These are phyloP conservation scores for Pelusios castaneus DNA, from an alignment of 2,113 vertebrate genomes.

Conservation along the genomic window DNA sequence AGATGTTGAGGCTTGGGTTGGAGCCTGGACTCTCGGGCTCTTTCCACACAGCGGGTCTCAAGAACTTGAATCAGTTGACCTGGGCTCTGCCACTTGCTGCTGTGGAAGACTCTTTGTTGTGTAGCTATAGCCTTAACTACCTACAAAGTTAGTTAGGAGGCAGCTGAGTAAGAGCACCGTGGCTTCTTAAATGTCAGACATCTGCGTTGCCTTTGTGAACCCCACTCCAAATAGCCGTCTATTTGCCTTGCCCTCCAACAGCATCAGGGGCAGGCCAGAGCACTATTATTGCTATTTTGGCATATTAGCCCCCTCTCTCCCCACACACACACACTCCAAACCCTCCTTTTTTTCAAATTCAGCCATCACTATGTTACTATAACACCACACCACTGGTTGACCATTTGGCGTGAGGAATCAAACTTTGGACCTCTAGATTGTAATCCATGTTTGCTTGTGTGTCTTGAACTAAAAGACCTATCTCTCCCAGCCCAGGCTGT, in stretches of 20 bases:
- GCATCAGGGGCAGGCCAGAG: neutral
- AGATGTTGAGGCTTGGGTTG: neutral
- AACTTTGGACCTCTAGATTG: neutral
- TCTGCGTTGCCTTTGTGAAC: neutral
- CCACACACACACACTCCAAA: neutral
- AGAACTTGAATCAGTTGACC: too few species aligned
- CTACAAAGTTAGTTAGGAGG: neutral
- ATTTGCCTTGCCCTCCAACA: neutral
- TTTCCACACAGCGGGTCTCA: too few species aligned
- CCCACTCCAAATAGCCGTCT: neutral
- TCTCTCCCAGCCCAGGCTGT: neutral
- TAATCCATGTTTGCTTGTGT: neutral
- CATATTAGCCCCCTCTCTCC: neutral
- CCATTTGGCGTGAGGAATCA: neutral
- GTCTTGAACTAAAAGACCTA: neutral
- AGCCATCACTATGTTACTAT: neutral
- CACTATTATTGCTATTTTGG: neutral
- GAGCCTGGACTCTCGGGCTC: too few species aligned
- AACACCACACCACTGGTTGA: neutral
- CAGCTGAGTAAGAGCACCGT: neutral
- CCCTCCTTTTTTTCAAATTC: fast-evolving
- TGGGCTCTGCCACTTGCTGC: neutral
- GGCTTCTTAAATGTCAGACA: neutral
- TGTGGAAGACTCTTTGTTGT: neutral
- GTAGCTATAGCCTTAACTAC: neutral